phyloP scores from a whole-genome alignment of 1,140 invertebrate species.

The Drosophila asahinai region DNA sequence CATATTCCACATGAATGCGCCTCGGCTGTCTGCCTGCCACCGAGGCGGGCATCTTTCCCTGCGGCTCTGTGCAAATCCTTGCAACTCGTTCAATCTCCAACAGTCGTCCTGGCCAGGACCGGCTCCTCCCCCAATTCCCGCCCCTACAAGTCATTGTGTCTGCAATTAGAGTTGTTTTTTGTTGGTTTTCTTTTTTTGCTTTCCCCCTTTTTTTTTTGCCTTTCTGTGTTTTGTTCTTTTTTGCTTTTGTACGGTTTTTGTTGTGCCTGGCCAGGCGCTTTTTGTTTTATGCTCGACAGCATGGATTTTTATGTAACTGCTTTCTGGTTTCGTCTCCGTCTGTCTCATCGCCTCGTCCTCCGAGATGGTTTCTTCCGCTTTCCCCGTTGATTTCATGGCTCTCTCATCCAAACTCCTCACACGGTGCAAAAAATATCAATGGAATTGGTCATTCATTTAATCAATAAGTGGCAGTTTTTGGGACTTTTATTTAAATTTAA shows the following conservation, averaged over 20 bases:
- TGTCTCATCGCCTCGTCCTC: conserved; percentile 34
- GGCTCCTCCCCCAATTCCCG: conserved; percentile 8
- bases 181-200: conserved; percentile 60
- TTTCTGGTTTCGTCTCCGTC: conserved; percentile 72
- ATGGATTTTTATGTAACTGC: conserved; percentile 82
- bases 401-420: conserved; percentile 12
- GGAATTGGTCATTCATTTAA: not conserved
- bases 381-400: conserved; percentile 78
- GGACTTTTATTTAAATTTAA: not conserved
- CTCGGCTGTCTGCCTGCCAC: conserved; percentile 71
- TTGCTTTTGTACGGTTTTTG: conserved; percentile 53
- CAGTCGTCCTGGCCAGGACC: conserved; percentile 31
- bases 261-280: conserved; percentile 72
- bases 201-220: conserved; percentile 28
- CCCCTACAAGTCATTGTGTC: conserved; percentile 74
- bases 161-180: conserved; percentile 82
- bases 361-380: conserved; percentile 49
- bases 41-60: conserved; percentile 60
- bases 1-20: conserved; percentile 82
- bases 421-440: not conserved
- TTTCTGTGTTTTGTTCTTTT: conserved; percentile 51
- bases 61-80: conserved; percentile 79
- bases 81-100: conserved; percentile 78
- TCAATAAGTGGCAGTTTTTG: not conserved
- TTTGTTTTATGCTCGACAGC: conserved; percentile 81